Evolutionary conservation across 2,888 invertebrate species (phyloP).

Genomic region (Rhogogaster chlorosoma): DNA sequence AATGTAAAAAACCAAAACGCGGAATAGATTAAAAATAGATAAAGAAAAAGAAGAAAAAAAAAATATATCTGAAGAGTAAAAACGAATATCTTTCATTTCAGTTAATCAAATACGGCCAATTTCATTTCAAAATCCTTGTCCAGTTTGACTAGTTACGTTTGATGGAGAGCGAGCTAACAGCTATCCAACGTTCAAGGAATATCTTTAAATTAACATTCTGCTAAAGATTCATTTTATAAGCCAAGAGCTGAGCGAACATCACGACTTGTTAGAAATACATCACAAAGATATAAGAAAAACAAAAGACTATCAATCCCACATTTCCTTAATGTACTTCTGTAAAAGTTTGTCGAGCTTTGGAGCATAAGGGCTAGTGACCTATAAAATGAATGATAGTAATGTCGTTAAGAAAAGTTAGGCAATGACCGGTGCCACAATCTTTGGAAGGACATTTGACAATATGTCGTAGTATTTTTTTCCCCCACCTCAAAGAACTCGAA

Average conservation of each 20-base stretch:
- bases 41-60: constrained; percentile 68
- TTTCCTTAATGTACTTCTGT: background rate
- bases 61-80: constrained; percentile 65
- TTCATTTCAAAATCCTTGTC: constrained; percentile 12
- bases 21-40: background rate
- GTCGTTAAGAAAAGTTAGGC: constrained; percentile 4
- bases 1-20: constrained; percentile 19
- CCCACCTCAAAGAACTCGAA: constrained; percentile 13
- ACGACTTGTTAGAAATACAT: constrained; percentile 6
- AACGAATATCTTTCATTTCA: constrained; percentile 55
- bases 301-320: background rate
- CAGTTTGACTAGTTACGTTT: constrained; percentile 38
- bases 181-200: constrained; percentile 17
- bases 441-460: constrained; percentile 19
- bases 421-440: constrained; percentile 13
- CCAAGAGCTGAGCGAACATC: background rate
- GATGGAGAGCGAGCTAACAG: background rate
- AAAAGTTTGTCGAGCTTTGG: constrained; percentile 21
- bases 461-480: background rate
- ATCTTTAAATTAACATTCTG: background rate
- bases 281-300: background rate
- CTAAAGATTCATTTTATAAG: background rate
- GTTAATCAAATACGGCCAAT: constrained; percentile 19
- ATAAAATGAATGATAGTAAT: constrained; percentile 3
- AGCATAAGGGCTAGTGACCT: background rate